Conservation (phyloP, 2,888 invertebrate genomes). For the Venusia cambrica region DNA sequence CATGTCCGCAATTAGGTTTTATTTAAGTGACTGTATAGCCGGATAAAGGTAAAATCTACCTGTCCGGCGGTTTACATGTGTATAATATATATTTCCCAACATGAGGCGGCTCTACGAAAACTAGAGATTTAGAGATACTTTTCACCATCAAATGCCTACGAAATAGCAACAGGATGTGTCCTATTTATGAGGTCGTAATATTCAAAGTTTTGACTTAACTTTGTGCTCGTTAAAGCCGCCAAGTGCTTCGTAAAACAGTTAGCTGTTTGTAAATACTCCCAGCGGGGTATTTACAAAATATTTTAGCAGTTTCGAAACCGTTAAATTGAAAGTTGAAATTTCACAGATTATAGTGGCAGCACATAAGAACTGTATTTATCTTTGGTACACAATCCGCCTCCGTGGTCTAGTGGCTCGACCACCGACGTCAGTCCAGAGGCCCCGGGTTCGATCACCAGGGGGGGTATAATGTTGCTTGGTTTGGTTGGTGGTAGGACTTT, state of each 20-base stretch:
- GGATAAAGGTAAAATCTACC: no score
- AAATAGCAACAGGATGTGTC: constrained; percentile 45
- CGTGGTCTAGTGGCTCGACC: no score
- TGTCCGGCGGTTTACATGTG: no score
- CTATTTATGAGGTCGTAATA: constrained; percentile 35
- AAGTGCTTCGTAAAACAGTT: constrained; percentile 35
- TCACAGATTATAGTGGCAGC: constrained; percentile 12
- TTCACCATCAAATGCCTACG: constrained; percentile 35
- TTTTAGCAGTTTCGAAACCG: constrained; percentile 44
- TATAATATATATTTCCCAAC: no score
- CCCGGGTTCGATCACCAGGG: no score
- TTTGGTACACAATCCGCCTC: no score
- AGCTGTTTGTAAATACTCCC: constrained; percentile 50
- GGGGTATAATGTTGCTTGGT: no score
- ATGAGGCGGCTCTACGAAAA: no score
- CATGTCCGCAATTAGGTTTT: no score
- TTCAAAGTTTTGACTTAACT: constrained; percentile 38
- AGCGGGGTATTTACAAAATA: constrained; percentile 65
- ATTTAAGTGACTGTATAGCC: no score
- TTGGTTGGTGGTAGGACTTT: no score
- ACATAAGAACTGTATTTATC: constrained; percentile 5
- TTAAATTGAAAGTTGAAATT: constrained; percentile 35
- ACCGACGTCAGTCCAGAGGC: no score
- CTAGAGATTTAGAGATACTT: constrained; percentile 25
- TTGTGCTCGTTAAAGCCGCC: constrained; percentile 46